Evolutionary conservation across 2,113 vertebrate genomes (phyloP).

Genomic region (Oceanites oceanicus): DNA sequence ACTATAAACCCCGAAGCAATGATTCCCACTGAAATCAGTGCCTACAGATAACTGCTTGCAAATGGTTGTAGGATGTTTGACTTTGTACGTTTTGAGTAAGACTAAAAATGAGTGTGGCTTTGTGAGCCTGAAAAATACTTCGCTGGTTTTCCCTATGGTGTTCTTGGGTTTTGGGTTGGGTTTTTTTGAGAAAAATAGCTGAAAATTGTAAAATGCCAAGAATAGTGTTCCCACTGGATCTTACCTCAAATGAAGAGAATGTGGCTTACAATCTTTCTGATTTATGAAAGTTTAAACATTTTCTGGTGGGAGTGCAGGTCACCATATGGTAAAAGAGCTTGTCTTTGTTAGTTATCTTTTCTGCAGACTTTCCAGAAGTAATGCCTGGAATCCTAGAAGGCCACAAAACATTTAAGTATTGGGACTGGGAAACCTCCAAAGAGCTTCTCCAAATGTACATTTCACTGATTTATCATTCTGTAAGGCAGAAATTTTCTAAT

Average conservation of each 20-base stretch:
- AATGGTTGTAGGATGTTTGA: background rate
- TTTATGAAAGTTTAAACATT: constrained; percentile 19
- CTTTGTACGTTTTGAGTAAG: background rate
- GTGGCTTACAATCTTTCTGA: background rate
- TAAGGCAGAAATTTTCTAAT: background rate
- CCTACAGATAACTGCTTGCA: background rate
- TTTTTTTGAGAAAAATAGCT: background rate
- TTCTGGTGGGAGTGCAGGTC: background rate
- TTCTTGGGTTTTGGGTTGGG: background rate
- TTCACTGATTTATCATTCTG: background rate
- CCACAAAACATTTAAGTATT: background rate
- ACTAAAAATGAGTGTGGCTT: background rate
- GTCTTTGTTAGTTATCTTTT: background rate
- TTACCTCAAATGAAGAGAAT: background rate
- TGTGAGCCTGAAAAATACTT: background rate
- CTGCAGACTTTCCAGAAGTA: background rate
- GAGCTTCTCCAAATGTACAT: background rate
- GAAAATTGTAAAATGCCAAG: background rate
- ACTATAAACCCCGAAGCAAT: background rate
- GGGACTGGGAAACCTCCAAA: background rate
- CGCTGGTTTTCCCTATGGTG: background rate
- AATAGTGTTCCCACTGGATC: background rate
- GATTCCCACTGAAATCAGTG: background rate
- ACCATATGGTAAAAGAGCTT: background rate
- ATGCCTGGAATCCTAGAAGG: background rate